Percentiles rank a stretch among this genome's conserved stretches.
These are phyloP conservation scores for Lapara coniferarum DNA, from an alignment of 2,888 invertebrate genomes.

Conservation along the genomic window DNA sequence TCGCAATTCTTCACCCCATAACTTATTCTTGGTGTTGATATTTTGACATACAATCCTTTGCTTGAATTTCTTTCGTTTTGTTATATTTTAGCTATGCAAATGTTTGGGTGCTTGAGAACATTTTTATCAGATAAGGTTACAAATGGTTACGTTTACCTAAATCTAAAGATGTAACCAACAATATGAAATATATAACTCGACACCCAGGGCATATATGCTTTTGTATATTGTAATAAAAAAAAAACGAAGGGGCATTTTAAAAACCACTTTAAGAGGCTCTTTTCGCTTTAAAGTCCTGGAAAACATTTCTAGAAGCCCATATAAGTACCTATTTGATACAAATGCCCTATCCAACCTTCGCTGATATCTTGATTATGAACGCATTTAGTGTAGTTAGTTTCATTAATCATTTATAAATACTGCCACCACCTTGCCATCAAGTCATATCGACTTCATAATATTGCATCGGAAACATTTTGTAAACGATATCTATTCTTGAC, in stretches of 20 bases:
- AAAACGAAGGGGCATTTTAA: no score
- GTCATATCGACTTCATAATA: background rate
- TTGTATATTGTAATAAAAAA: no score
- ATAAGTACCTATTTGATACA: no score
- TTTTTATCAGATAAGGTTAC: no score
- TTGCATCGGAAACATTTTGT: background rate
- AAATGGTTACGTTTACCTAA: no score
- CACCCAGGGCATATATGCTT: no score
- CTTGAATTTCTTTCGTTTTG: background rate
- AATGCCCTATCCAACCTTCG: background rate
- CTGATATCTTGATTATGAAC: background rate
- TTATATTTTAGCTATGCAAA: background rate
- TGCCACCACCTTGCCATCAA: no score
- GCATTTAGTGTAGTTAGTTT: no score
- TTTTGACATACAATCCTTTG: background rate
- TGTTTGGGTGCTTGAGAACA: background rate
- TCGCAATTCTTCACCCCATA: background rate
- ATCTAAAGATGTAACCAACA: no score
- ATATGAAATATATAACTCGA: no score
- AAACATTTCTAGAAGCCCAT: background rate
- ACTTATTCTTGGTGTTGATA: background rate
- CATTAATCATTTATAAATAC: no score
- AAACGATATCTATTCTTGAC: background rate
- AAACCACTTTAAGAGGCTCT: no score
- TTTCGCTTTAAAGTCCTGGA: background rate